Percentiles rank a stretch among this genome's conserved stretches.
phyloP scores from a whole-genome alignment of 1,140 invertebrate species.

The Solen grandis region DNA sequence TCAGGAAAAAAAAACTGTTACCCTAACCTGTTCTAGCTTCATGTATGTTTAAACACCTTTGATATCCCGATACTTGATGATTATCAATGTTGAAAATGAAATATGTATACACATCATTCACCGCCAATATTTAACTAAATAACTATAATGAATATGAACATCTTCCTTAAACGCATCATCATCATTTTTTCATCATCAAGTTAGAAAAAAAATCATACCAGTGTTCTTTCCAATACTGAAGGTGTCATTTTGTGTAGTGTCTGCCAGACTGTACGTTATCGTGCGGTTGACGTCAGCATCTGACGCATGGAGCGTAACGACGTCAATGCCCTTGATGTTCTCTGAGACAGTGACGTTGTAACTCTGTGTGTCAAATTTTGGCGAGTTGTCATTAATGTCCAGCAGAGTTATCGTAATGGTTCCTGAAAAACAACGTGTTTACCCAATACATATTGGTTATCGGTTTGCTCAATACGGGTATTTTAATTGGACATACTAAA shows the following conservation, averaged over 20 bases:
- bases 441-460: too few species aligned
- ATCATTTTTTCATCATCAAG: background rate
- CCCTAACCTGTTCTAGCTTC: background rate
- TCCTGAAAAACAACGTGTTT: background rate
- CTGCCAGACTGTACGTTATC: constrained; percentile 5
- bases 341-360: constrained; percentile 23
- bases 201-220: background rate
- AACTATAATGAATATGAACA: background rate
- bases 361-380: constrained; percentile 1
- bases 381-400: constrained; percentile 37
- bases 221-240: background rate
- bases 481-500: too few species aligned
- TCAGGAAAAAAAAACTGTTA: too few species aligned
- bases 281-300: constrained; percentile 14
- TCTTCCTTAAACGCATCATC: background rate
- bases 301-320: constrained; percentile 10
- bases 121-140: background rate
- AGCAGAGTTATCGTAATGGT: constrained; percentile 17
- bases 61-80: background rate
- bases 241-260: background rate
- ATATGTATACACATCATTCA: background rate
- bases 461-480: too few species aligned
- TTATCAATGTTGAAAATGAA: background rate
- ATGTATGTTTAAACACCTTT: background rate
- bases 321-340: background rate